A percentile compares a stretch with the other conserved stretches of the same genome.
phyloP scores from a whole-genome alignment of 2,113 vertebrate genomes.

The Mobula hypostoma region DNA sequence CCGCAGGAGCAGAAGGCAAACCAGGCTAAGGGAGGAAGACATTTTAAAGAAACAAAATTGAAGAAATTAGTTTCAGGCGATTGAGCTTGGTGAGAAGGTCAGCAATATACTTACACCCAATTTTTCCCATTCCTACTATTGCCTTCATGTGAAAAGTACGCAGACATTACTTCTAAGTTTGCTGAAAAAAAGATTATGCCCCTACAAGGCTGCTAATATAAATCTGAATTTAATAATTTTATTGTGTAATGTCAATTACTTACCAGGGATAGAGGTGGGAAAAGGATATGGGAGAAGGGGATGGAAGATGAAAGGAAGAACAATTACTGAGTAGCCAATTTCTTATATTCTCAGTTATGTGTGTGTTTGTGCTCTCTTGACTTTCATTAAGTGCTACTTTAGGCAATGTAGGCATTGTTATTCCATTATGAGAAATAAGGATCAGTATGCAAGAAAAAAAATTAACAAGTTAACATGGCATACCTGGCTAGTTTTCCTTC shows the following conservation, averaged over 20 bases:
- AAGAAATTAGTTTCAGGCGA: no score
- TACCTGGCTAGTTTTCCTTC: constrained; percentile 94
- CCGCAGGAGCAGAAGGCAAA: background rate
- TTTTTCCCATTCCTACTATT: background rate
- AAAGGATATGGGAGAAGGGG: background rate
- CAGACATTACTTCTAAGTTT: background rate
- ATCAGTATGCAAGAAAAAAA: background rate
- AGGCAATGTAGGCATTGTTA: background rate
- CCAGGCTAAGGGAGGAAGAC: background rate
- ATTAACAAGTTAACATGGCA: background rate
- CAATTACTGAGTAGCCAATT: background rate
- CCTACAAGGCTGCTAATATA: background rate
- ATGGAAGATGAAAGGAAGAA: background rate
- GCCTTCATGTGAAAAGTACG: background rate
- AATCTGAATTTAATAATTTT: background rate
- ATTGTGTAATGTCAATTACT: background rate
- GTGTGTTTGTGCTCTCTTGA: no score
- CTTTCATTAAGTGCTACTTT: background rate
- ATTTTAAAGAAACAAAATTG: no score
- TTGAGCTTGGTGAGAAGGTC: background rate
- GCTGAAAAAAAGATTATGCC: background rate
- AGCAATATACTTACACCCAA: background rate
- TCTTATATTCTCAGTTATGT: background rate
- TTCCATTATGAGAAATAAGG: background rate
- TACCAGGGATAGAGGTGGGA: background rate